phyloP scores from a whole-genome alignment of 92 coral and sea anemone species.

The Parazoanthus atlanticus region DNA sequence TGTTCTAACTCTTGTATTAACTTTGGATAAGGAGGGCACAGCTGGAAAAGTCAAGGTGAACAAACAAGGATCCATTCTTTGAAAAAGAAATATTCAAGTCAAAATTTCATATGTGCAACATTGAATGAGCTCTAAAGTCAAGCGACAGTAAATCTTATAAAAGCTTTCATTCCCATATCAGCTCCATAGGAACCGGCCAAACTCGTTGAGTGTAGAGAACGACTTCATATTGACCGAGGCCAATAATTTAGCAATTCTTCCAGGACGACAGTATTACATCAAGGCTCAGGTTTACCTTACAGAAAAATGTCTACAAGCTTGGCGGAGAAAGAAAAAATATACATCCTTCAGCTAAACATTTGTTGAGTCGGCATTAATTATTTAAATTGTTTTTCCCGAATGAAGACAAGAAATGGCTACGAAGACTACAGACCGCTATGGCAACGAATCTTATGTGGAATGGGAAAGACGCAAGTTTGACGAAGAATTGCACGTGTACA shows the following conservation, averaged over 20 bases:
- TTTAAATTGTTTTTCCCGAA: background rate
- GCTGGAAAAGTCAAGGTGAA: background rate
- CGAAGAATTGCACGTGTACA: background rate
- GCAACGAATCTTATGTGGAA: background rate
- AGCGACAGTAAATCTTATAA: background rate
- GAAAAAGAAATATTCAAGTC: background rate
- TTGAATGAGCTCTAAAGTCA: background rate
- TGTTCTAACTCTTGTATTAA: background rate
- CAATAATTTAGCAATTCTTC: background rate
- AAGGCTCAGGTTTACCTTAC: background rate
- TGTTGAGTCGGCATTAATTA: background rate
- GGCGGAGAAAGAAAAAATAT: background rate
- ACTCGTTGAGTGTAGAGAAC: background rate
- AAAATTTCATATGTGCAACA: background rate
- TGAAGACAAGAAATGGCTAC: background rate
- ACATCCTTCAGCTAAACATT: no score
- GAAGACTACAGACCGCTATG: background rate
- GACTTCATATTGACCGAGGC: background rate
- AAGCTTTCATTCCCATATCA: background rate
- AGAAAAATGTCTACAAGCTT: background rate
- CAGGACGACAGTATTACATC: background rate
- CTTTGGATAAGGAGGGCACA: background rate
- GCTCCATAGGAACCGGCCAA: background rate
- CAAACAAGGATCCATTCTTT: background rate
- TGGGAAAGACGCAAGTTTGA: conserved; percentile 16